Evolutionary conservation across 2,888 invertebrate genomes (phyloP).

Genomic region (Galerucella calmariensis): DNA sequence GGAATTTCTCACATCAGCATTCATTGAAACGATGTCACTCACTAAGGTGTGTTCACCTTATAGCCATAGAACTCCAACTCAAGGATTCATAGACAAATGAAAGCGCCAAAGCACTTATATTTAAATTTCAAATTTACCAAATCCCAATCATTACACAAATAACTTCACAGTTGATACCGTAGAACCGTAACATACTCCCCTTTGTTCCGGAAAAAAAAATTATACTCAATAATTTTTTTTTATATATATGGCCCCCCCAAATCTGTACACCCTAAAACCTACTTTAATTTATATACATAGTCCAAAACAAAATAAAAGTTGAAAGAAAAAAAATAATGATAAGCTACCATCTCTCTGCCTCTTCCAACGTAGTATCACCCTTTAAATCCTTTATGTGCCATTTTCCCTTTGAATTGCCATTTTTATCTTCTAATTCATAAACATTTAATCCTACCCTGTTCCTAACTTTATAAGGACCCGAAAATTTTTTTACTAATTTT

Average conservation of each 20-base stretch:
- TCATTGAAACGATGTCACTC: too few relatives aligned
- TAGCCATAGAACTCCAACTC: too few relatives aligned
- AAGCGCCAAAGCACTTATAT: too few relatives aligned
- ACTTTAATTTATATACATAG: neutral
- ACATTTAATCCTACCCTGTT: neutral
- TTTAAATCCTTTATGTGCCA: conserved; percentile 8
- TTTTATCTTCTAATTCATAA: neutral
- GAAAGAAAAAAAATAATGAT: neutral
- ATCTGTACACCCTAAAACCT: neutral
- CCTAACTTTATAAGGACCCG: neutral
- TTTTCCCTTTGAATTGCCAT: neutral
- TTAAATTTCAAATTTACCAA: neutral
- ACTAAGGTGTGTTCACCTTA: too few relatives aligned
- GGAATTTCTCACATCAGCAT: too few relatives aligned
- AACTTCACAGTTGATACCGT: neutral
- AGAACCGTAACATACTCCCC: neutral
- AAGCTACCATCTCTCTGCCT: neutral
- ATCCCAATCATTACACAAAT: neutral
- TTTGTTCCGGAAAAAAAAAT: neutral
- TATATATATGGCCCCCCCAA: neutral
- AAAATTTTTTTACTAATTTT: neutral
- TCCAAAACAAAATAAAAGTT: neutral
- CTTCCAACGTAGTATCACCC: neutral
- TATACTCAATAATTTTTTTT: neutral
- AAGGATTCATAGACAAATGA: too few relatives aligned